Evolutionary conservation across 2,888 invertebrate species (phyloP).

Genomic region (Cheilosia impressa): DNA sequence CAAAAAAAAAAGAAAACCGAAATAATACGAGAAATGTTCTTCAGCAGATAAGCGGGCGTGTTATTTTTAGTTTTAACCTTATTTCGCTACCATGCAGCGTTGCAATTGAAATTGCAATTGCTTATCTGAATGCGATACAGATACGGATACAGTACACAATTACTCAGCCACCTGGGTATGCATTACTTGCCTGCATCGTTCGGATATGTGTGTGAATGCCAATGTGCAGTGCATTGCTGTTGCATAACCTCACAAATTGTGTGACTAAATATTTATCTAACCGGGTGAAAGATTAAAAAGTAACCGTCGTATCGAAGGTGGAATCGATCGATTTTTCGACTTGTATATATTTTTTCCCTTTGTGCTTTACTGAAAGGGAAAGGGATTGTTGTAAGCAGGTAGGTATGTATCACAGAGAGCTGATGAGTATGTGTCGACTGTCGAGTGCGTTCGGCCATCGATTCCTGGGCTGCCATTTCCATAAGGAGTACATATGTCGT

Average conservation of each 20-base stretch:
- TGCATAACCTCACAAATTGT: slow-evolving; percentile 41
- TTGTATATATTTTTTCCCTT: no score
- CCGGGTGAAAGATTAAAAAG: slow-evolving; percentile 12
- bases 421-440: not conserved
- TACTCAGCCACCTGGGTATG: slow-evolving; percentile 43
- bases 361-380: no score
- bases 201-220: no score
- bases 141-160: slow-evolving; percentile 44
- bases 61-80: slow-evolving; percentile 68
- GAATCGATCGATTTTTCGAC: slow-evolving; percentile 3
- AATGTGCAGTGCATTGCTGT: slow-evolving; percentile 22
- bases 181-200: not conserved
- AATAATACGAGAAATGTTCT: slow-evolving; percentile 22
- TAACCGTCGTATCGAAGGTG: not conserved
- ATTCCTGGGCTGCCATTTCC: slow-evolving; percentile 1
- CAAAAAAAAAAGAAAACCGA: no score
- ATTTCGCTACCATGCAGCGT: slow-evolving; percentile 48
- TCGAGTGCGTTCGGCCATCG: not conserved
- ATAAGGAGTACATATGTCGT: not conserved
- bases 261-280: slow-evolving; percentile 25
- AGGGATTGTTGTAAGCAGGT: no score
- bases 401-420: no score
- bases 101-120: slow-evolving; percentile 60
- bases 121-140: slow-evolving; percentile 59
- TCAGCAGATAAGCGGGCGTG: slow-evolving; percentile 38